Percentiles rank a stretch among this genome's conserved stretches.
Evolutionary conservation across 1,140 invertebrate genomes (phyloP).

Genomic region (Drosophila setifemur): DNA sequence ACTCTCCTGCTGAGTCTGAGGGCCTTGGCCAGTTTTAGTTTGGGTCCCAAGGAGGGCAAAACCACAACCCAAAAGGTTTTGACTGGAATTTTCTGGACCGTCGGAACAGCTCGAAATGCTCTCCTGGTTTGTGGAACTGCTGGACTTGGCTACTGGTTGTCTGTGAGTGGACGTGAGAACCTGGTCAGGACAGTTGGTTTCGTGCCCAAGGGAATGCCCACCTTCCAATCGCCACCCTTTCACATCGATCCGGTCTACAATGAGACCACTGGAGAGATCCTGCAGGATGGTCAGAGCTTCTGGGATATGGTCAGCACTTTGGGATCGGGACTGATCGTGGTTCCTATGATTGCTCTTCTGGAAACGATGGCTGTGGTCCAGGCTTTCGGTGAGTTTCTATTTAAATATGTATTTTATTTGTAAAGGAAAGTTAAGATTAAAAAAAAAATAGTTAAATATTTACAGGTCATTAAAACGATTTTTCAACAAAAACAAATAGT

Average conservation of each 20-base stretch:
- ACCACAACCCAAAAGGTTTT: conserved; percentile 84
- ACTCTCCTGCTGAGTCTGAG: conserved; percentile 87
- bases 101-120: conserved; percentile 89
- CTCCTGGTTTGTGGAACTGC: conserved; percentile 88
- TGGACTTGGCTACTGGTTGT: conserved; percentile 84
- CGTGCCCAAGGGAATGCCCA: conserved; percentile 88
- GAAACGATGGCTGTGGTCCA: conserved; percentile 94
- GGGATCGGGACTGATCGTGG: conserved; percentile 90
- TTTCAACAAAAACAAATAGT: no score
- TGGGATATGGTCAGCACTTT: conserved; percentile 88
- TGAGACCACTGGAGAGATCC: conserved; percentile 82
- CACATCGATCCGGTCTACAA: conserved; percentile 83
- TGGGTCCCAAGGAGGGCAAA: conserved; percentile 85
- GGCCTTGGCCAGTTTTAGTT: conserved; percentile 85
- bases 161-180: conserved; percentile 50
- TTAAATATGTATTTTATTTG: neutral
- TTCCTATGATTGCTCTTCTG: conserved; percentile 90
- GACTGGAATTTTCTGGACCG: conserved; percentile 86
- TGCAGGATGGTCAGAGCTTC: conserved; percentile 83
- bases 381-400: conserved; percentile 84
- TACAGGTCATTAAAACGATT: neutral
- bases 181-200: conserved; percentile 83
- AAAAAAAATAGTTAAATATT: no score
- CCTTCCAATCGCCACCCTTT: conserved; percentile 87
- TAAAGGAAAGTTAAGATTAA: neutral